Percentiles rank a stretch among this genome's conserved stretches.
These are phyloP conservation scores for Pogonomyrmex barbatus DNA, from an alignment of 1,140 invertebrate species.

Conservation along the genomic window DNA sequence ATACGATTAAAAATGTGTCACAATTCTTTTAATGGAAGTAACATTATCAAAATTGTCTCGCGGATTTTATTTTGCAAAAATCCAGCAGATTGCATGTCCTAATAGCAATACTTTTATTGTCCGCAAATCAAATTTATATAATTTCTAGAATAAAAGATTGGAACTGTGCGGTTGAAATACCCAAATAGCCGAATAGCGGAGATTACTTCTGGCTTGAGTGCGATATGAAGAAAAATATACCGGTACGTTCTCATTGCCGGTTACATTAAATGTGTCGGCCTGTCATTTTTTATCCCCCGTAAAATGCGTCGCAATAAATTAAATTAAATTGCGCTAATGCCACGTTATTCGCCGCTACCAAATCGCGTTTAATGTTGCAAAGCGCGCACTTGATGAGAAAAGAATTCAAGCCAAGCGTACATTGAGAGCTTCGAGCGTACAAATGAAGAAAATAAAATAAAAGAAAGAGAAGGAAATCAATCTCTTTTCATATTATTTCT, in stretches of 20 bases:
- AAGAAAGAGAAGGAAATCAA: slow-evolving; percentile 21
- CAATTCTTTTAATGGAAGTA: not conserved
- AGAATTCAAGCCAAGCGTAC: not conserved
- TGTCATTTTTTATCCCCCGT: not conserved
- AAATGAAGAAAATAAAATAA: not conserved
- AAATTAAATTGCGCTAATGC: not conserved
- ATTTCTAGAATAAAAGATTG: slow-evolving; percentile 7
- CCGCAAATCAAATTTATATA: slow-evolving; percentile 26
- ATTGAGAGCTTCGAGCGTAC: not conserved
- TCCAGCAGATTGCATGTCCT: not conserved
- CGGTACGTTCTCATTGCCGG: not conserved
- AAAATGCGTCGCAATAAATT: slow-evolving; percentile 9
- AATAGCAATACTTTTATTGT: slow-evolving; percentile 26
- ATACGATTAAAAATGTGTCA: not conserved
- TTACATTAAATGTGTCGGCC: not conserved
- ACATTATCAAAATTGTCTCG: slow-evolving; percentile 9
- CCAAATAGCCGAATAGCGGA: not conserved
- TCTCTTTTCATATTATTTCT: not conserved
- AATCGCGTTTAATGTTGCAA: slow-evolving; percentile 4
- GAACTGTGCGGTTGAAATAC: not conserved
- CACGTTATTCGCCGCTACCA: slow-evolving; percentile 3
- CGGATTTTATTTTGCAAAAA: not conserved
- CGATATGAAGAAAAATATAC: slow-evolving; percentile 23
- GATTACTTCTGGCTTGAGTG: not conserved
- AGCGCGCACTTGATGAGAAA: not conserved